A percentile compares a stretch with the other conserved stretches of the same genome.
Conservation (phyloP, 1,140 invertebrate species). For the Anastatus disparis region DNA sequence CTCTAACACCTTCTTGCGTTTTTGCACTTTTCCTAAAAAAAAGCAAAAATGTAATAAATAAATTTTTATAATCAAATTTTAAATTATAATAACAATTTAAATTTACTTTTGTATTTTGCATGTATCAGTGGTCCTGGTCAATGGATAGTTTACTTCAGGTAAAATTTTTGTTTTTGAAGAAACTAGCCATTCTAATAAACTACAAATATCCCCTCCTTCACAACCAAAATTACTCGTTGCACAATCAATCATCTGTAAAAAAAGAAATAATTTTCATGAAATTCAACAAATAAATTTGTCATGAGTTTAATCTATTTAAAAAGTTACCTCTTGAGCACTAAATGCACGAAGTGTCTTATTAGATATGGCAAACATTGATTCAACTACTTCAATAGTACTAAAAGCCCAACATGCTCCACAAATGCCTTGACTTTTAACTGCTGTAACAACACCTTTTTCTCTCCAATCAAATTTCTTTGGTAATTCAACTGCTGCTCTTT, state of each 20-base stretch:
- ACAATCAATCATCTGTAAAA: slow-evolving; percentile 81
- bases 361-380: slow-evolving; percentile 80
- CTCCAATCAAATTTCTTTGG: slow-evolving; percentile 70
- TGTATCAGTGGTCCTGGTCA: slow-evolving; percentile 69
- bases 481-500: slow-evolving; percentile 49
- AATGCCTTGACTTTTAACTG: slow-evolving; percentile 77
- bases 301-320: neutral
- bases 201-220: slow-evolving; percentile 83
- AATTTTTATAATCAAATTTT: neutral
- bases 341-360: slow-evolving; percentile 71
- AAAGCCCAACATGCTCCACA: slow-evolving; percentile 93
- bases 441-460: slow-evolving; percentile 74
- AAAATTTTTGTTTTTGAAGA: slow-evolving; percentile 70
- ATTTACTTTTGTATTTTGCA: slow-evolving; percentile 69
- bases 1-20: slow-evolving; percentile 47
- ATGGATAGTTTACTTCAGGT: slow-evolving; percentile 74
- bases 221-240: slow-evolving; percentile 81
- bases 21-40: slow-evolving; percentile 48
- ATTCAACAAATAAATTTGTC: neutral
- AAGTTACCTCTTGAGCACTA: slow-evolving; percentile 79
- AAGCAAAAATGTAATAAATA: slow-evolving; percentile 35
- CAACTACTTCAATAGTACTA: slow-evolving; percentile 80
- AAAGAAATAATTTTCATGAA: neutral
- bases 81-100: slow-evolving; percentile 21
- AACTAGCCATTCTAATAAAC: slow-evolving; percentile 79